A percentile compares a stretch with the other conserved stretches of the same genome.
Evolutionary conservation across 2,888 invertebrate genomes (phyloP).

Genomic region (Meiosimyza decipiens): DNA sequence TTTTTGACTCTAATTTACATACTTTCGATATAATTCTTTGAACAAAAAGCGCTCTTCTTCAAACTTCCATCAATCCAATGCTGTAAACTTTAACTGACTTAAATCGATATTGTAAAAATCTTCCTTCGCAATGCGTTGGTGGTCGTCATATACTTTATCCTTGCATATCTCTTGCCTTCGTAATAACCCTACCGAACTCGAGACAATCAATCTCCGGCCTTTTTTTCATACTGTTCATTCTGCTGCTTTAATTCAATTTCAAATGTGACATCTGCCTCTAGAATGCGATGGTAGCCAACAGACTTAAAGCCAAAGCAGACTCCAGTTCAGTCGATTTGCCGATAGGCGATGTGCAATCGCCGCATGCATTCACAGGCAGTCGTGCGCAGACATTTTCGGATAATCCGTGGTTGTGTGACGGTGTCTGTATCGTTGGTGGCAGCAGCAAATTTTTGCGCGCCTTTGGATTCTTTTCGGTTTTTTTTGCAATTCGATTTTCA

Average conservation of each 20-base stretch:
- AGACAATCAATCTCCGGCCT: constrained; percentile 65
- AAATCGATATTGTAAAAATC: not conserved
- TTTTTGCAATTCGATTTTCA: not conserved
- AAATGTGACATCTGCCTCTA: constrained; percentile 67
- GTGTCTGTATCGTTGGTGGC: constrained; percentile 12
- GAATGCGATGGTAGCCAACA: not conserved
- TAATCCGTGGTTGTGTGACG: constrained; percentile 20
- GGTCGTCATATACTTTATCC: not conserved
- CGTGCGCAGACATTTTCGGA: constrained; percentile 36
- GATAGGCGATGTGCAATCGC: constrained; percentile 25
- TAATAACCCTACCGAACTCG: constrained; percentile 25
- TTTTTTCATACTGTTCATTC: constrained; percentile 44
- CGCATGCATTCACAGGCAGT: constrained; percentile 29
- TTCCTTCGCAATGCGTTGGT: not conserved
- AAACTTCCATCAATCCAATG: too few relatives aligned
- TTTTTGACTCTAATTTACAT: too few relatives aligned
- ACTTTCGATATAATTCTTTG: too few relatives aligned
- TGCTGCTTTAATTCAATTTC: constrained; percentile 67
- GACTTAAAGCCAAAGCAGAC: not conserved
- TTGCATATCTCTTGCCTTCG: constrained; percentile 9
- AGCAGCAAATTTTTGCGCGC: constrained; percentile 18
- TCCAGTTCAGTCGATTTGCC: constrained; percentile 1
- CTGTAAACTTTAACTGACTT: too few relatives aligned
- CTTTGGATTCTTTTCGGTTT: not conserved
- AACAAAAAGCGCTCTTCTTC: too few relatives aligned